These are phyloP conservation scores for Megaceryle torquata DNA, from an alignment of 2,113 vertebrate species.

Conservation along the genomic window DNA sequence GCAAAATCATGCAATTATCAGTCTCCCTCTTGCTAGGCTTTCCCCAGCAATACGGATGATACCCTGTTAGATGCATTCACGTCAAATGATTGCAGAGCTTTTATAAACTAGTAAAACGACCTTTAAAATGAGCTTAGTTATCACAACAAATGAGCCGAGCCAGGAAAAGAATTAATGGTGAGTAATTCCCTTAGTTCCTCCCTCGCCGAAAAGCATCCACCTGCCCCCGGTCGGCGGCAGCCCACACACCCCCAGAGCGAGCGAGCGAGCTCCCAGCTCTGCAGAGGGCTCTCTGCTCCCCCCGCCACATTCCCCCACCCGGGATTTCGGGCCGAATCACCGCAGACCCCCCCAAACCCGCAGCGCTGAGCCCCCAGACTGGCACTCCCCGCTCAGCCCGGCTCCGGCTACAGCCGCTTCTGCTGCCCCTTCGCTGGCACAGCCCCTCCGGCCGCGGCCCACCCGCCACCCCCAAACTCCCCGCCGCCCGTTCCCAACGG, in stretches of 20 bases:
- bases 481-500: background rate
- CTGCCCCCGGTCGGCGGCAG: background rate
- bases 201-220: background rate
- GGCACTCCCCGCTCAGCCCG: background rate
- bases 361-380: background rate
- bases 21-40: background rate
- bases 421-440: background rate
- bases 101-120: background rate
- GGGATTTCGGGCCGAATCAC: too few relatives aligned
- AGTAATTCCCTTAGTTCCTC: fast-evolving
- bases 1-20: background rate
- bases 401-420: background rate
- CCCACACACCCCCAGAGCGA: background rate
- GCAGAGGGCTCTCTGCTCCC: background rate
- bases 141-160: background rate
- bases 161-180: fast-evolving
- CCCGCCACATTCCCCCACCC: background rate
- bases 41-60: fast-evolving
- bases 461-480: background rate
- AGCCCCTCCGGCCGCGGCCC: background rate
- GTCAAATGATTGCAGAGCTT: background rate
- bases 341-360: background rate
- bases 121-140: background rate
- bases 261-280: fast-evolving
- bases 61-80: fast-evolving